Conservation (phyloP, 2,113 vertebrate genomes). For the Oxygymnocypris stewartii region DNA sequence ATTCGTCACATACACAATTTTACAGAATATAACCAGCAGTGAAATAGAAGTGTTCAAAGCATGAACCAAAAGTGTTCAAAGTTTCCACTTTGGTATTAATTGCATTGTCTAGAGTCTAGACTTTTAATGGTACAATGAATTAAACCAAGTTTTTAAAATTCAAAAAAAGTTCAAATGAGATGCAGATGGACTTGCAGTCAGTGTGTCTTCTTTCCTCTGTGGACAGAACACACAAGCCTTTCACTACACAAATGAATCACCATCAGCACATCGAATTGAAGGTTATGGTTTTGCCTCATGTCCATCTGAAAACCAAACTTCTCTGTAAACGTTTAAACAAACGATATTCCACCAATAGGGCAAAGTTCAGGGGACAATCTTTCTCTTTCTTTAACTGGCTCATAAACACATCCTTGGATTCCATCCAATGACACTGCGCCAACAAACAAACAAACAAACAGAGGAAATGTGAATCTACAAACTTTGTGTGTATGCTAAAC, state of each 20-base stretch:
- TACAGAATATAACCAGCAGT: too few species aligned
- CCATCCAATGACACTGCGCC: constrained; percentile 56
- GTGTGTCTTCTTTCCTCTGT: neutral
- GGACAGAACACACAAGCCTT: neutral
- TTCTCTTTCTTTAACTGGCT: constrained; percentile 57
- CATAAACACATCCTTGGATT: constrained; percentile 57
- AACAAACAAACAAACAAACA: constrained; percentile 67
- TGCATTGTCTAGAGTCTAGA: neutral
- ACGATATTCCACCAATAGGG: constrained; percentile 2
- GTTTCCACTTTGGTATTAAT: constrained; percentile 21
- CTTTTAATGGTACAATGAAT: neutral
- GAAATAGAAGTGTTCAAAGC: too few species aligned
- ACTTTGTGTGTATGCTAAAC: constrained; percentile 56
- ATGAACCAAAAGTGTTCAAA: neutral
- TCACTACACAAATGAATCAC: neutral
- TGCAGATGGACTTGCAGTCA: neutral
- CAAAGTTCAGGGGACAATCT: constrained; percentile 49
- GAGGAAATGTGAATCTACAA: constrained; percentile 59
- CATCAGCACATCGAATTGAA: neutral
- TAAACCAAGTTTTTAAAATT: neutral
- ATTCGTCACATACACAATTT: too few species aligned
- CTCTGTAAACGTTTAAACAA: neutral
- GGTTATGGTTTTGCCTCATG: constrained; percentile 5
- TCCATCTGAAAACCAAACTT: neutral
- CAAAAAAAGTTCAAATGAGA: neutral